A percentile compares a stretch with the other conserved stretches of the same genome.
Conservation (phyloP, 2,797 vertebrate genomes). For the Pseudochromis fuscus region DNA sequence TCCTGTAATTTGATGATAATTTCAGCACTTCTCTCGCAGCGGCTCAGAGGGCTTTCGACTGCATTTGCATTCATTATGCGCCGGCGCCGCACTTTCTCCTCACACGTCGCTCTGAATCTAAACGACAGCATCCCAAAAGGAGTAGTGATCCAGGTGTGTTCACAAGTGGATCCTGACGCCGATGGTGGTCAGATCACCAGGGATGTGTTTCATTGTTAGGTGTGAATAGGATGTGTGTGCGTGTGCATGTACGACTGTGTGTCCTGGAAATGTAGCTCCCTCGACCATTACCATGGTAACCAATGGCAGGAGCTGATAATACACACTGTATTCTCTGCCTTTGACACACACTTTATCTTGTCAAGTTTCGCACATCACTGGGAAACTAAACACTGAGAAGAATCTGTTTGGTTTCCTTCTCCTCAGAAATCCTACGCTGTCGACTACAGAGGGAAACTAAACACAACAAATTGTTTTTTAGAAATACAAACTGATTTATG, state of each 20-base stretch:
- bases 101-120: not conserved
- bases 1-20: conserved; percentile 7
- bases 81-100: not conserved
- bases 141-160: not conserved
- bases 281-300: conserved; percentile 77
- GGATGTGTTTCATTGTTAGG: conserved; percentile 50
- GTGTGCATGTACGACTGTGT: conserved; percentile 27
- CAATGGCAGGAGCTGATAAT: conserved; percentile 67
- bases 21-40: conserved; percentile 4
- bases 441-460: too few species aligned
- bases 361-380: conserved; percentile 73
- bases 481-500: too few species aligned
- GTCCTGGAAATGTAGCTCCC: conserved; percentile 62
- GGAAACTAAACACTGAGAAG: conserved; percentile 27
- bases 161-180: not conserved
- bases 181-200: conserved; percentile 33
- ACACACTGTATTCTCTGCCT: conserved; percentile 54
- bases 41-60: not conserved
- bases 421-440: too few species aligned
- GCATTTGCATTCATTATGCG: conserved; percentile 27
- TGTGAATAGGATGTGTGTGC: conserved; percentile 50
- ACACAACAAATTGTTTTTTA: too few species aligned
- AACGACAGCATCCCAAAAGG: not conserved
- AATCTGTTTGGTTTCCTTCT: conserved; percentile 27
- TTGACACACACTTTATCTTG: conserved; percentile 56